Conservation (phyloP, 2,888 invertebrate genomes). For the Rotaria sp. region DNA sequence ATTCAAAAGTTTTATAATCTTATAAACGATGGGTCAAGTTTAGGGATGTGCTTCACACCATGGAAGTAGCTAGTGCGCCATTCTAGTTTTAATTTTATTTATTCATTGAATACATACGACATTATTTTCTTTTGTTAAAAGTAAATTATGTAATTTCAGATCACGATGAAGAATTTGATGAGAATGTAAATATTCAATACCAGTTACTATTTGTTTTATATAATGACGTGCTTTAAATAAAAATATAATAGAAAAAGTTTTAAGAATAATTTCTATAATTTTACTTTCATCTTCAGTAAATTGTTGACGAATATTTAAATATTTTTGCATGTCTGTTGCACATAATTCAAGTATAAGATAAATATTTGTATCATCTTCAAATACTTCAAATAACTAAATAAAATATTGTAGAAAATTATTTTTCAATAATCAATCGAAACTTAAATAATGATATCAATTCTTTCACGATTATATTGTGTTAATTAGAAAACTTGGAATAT, state of each 20-base stretch:
- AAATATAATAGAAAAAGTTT: neutral
- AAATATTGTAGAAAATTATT: too few species aligned
- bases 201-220: conserved; percentile 74
- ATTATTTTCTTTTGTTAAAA: conserved; percentile 76
- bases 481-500: too few species aligned
- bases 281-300: conserved; percentile 61
- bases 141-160: conserved; percentile 78
- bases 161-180: conserved; percentile 87
- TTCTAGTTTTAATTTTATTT: too few species aligned
- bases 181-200: conserved; percentile 80
- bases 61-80: neutral
- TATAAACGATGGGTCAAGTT: too few species aligned
- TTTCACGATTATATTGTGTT: too few species aligned
- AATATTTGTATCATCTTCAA: conserved; percentile 82
- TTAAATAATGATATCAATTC: too few species aligned
- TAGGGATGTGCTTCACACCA: too few species aligned
- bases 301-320: conserved; percentile 63
- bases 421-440: too few species aligned
- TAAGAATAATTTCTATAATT: neutral
- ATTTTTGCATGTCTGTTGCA: conserved; percentile 78
- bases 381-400: conserved; percentile 59
- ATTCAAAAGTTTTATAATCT: too few species aligned
- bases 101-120: conserved; percentile 54
- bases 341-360: conserved; percentile 87
- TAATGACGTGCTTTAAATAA: conserved; percentile 45